Percentiles rank a stretch among this genome's conserved stretches.
These are phyloP conservation scores for Cephalotes varians DNA, from an alignment of 2,888 invertebrate species.

Conservation along the genomic window DNA sequence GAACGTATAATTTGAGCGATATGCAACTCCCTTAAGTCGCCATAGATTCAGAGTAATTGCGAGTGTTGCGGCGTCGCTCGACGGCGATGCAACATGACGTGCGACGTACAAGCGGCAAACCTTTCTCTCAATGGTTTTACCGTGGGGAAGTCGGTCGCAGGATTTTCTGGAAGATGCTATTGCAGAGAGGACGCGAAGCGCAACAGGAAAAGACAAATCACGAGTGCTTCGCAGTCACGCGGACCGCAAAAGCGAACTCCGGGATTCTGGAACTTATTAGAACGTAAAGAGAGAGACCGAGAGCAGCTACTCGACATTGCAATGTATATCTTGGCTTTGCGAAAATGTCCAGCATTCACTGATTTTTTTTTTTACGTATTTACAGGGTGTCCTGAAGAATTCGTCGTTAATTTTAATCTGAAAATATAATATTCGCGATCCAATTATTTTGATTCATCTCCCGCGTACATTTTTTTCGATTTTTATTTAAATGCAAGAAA, in stretches of 20 bases:
- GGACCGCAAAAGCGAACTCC: conserved; percentile 30
- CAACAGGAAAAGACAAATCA: conserved; percentile 55
- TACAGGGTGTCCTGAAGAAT: neutral
- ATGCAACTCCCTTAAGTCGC: conserved; percentile 70
- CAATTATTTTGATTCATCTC: neutral
- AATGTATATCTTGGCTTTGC: neutral
- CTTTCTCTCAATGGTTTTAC: conserved; percentile 48
- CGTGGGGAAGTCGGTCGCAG: conserved; percentile 35
- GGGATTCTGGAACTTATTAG: conserved; percentile 58
- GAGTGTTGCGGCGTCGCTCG: conserved; percentile 27
- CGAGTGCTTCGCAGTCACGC: neutral
- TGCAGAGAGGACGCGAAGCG: neutral
- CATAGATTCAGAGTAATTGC: conserved; percentile 79
- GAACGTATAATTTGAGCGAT: conserved; percentile 77
- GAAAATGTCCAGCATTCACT: neutral
- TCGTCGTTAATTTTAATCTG: neutral
- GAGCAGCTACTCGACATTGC: neutral
- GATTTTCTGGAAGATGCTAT: conserved; percentile 22
- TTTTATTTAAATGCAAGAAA: neutral
- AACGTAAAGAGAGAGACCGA: conserved; percentile 31
- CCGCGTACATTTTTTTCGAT: neutral
- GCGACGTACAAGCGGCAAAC: conserved; percentile 38
- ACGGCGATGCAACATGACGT: neutral
- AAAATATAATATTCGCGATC: neutral
- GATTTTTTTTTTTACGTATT: neutral